These are phyloP conservation scores for Bos indicus DNA, from an alignment of 2,113 vertebrate species.

Conservation along the genomic window DNA sequence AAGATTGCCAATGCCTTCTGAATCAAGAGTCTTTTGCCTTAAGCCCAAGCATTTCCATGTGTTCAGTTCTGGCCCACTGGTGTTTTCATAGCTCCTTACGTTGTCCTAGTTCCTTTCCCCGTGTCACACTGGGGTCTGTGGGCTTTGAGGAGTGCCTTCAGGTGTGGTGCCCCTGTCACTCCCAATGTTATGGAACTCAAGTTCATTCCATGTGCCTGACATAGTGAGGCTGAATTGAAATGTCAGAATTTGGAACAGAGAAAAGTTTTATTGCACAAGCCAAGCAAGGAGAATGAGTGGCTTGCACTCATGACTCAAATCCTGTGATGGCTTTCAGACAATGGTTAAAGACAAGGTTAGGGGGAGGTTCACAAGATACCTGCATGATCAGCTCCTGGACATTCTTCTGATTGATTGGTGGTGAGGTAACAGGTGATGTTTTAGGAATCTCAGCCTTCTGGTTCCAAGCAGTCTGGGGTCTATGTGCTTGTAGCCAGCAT, in stretches of 20 bases:
- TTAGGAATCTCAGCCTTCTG: background rate
- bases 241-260: background rate
- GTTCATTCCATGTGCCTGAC: background rate
- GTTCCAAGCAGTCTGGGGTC: background rate
- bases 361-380: background rate
- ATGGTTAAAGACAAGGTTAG: background rate
- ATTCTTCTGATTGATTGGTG: background rate
- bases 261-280: background rate
- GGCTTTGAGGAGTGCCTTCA: background rate
- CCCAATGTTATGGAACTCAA: background rate
- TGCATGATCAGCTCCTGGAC: background rate
- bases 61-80: background rate
- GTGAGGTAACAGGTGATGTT: background rate
- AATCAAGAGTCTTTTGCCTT: background rate
- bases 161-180: fast-evolving
- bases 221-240: background rate
- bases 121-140: background rate
- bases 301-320: background rate
- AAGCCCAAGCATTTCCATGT: background rate
- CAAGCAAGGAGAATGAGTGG: background rate
- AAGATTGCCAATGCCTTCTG: background rate
- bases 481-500: background rate
- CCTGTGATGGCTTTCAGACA: background rate
- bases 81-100: background rate
- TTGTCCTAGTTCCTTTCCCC: background rate